Percentiles rank a stretch among this genome's conserved stretches.
These are phyloP conservation scores for Synergus laeviventris DNA, from an alignment of 2,888 invertebrate genomes.

Conservation along the genomic window DNA sequence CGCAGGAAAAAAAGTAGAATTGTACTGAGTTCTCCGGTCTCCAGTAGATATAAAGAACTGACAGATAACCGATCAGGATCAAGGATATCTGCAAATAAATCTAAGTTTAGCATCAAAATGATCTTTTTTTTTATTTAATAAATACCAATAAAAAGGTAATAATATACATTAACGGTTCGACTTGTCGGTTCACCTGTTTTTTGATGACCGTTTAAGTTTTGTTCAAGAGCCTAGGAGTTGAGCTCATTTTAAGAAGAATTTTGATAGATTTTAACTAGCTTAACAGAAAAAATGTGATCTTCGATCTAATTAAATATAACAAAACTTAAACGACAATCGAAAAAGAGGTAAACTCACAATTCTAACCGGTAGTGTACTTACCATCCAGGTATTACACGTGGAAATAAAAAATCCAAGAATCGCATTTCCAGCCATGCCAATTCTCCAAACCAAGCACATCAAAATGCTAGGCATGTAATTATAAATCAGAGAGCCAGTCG, in stretches of 20 bases:
- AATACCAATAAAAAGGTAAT: slow-evolving; percentile 33
- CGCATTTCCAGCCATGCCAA: slow-evolving; percentile 71
- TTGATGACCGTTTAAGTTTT: too few species aligned
- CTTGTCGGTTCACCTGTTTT: too few species aligned
- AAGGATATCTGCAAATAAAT: slow-evolving; percentile 81
- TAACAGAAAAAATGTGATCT: too few species aligned
- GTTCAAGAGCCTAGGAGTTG: too few species aligned
- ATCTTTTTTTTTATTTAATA: too few species aligned
- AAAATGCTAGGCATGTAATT: slow-evolving; percentile 84
- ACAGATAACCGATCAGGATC: slow-evolving; percentile 83
- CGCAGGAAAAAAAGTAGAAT: slow-evolving; percentile 84
- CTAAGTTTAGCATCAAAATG: slow-evolving; percentile 35
- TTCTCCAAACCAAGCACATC: slow-evolving; percentile 80
- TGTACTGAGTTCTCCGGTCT: slow-evolving; percentile 82
- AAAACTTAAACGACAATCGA: too few species aligned
- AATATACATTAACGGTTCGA: too few species aligned
- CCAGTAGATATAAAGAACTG: slow-evolving; percentile 86
- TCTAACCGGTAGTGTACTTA: slow-evolving; percentile 64
- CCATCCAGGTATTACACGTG: slow-evolving; percentile 78
- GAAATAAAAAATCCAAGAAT: slow-evolving; percentile 78
- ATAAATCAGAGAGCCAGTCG: slow-evolving; percentile 82
- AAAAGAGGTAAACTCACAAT: neutral
- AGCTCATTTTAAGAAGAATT: too few species aligned
- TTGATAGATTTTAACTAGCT: too few species aligned
- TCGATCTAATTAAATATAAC: too few species aligned